A percentile compares a stretch with the other conserved stretches of the same genome.
phyloP scores from a whole-genome alignment of 2,888 invertebrate genomes.

The Ormyrus pomaceus region DNA sequence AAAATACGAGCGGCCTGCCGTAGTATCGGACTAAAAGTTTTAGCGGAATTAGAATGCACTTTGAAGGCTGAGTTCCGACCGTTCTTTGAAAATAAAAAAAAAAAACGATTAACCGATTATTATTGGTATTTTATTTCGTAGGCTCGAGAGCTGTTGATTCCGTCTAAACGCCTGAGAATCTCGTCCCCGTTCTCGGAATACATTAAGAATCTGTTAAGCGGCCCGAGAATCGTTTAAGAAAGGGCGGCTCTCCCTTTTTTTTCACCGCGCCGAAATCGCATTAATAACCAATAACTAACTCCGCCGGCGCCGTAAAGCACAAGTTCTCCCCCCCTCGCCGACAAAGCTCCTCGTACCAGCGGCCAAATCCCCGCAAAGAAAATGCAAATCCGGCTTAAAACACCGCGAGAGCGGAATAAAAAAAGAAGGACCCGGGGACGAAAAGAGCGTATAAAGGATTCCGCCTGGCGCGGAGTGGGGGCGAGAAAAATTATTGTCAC shows the following conservation, averaged over 20 bases:
- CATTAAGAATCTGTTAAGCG: too few relatives aligned
- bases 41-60: too few relatives aligned
- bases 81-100: too few relatives aligned
- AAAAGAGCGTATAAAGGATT: background rate
- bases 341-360: background rate
- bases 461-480: background rate
- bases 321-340: background rate
- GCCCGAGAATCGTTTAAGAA: too few relatives aligned
- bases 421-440: background rate
- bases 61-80: too few relatives aligned
- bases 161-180: too few relatives aligned
- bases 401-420: background rate
- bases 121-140: too few relatives aligned
- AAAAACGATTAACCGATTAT: too few relatives aligned
- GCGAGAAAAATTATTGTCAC: constrained; percentile 20
- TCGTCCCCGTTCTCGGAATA: too few relatives aligned
- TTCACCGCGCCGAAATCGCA: background rate
- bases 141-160: too few relatives aligned
- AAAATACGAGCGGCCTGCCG: too few relatives aligned
- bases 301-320: background rate
- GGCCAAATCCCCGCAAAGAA: constrained; percentile 6
- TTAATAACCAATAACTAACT: constrained; percentile 22
- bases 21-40: too few relatives aligned
- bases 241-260: background rate
- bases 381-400: constrained; percentile 47